Evolutionary conservation across 2,113 vertebrate species (phyloP).

Genomic region (Hipposideros armiger): DNA sequence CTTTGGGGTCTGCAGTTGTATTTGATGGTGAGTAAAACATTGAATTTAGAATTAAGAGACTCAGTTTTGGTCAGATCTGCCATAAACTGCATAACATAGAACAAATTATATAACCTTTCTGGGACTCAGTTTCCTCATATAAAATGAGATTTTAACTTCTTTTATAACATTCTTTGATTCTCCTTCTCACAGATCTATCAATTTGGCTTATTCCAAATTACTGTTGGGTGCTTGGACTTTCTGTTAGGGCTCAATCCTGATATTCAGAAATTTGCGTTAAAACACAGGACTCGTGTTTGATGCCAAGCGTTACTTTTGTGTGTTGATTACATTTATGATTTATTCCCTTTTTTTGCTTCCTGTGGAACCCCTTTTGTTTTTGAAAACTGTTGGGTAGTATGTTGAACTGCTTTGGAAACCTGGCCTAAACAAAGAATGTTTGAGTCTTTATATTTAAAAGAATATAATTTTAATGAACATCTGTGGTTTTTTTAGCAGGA

Average conservation of each 20-base stretch:
- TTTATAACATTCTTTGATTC: not conserved
- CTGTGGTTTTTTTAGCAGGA: conserved; percentile 50
- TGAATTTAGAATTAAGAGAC: not conserved
- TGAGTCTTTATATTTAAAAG: conserved; percentile 50
- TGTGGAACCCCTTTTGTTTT: not conserved
- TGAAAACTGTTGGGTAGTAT: conserved; percentile 70
- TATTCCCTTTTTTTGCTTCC: not conserved
- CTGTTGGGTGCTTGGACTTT: conserved; percentile 44
- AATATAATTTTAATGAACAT: conserved; percentile 39
- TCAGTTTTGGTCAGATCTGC: not conserved
- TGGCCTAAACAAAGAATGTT: conserved; percentile 32
- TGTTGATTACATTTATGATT: conserved; percentile 42
- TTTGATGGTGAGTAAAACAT: not conserved
- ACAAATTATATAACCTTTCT: not conserved
- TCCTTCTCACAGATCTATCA: not conserved
- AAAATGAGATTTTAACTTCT: not conserved
- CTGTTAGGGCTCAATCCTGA: conserved; percentile 30
- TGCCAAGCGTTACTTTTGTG: conserved; percentile 66
- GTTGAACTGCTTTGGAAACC: conserved; percentile 49
- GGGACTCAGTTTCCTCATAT: not conserved
- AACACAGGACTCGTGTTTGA: conserved; percentile 63
- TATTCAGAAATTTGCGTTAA: conserved; percentile 69
- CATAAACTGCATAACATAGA: not conserved
- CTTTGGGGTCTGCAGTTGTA: not conserved
- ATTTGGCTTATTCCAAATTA: conserved; percentile 48